Conservation (phyloP, 2,797 vertebrate genomes). For the Bryconaethiops microstoma region DNA sequence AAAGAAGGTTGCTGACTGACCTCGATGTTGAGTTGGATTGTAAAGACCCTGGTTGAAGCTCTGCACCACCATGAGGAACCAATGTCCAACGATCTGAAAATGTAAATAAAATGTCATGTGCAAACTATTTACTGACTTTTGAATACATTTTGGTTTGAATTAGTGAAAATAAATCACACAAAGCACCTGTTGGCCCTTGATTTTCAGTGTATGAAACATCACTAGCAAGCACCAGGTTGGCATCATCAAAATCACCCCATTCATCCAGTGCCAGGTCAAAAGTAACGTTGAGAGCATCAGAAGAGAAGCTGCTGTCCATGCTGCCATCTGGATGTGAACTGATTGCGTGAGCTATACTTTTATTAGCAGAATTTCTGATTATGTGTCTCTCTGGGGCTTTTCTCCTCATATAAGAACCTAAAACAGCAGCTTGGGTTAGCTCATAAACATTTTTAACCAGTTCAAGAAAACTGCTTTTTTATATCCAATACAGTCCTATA, state of each 20-base stretch:
- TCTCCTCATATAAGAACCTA: conserved; percentile 20
- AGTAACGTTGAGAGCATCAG: conserved; percentile 73
- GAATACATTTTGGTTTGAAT: neutral
- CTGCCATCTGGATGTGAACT: conserved; percentile 58
- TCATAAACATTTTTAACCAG: neutral
- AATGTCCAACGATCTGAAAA: conserved; percentile 48
- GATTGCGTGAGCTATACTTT: conserved; percentile 51
- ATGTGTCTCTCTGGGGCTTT: conserved; percentile 13
- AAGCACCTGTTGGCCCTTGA: conserved; percentile 38
- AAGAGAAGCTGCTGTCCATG: conserved; percentile 66
- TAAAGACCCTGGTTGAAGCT: conserved; percentile 34
- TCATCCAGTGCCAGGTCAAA: conserved; percentile 87
- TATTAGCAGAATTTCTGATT: conserved; percentile 50
- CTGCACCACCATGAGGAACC: conserved; percentile 32
- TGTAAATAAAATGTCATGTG: conserved; percentile 31
- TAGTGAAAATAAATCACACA: conserved; percentile 32
- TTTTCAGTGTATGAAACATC: conserved; percentile 60
- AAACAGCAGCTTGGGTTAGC: neutral
- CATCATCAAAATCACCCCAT: conserved; percentile 90
- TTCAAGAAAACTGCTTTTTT: neutral
- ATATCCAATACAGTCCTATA: no score
- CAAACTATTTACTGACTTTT: neutral
- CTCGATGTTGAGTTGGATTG: conserved; percentile 56
- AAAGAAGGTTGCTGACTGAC: conserved; percentile 53
- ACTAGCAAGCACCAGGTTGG: conserved; percentile 78